phyloP scores from a whole-genome alignment of 2,888 invertebrate species.

The Unio delphinus region DNA sequence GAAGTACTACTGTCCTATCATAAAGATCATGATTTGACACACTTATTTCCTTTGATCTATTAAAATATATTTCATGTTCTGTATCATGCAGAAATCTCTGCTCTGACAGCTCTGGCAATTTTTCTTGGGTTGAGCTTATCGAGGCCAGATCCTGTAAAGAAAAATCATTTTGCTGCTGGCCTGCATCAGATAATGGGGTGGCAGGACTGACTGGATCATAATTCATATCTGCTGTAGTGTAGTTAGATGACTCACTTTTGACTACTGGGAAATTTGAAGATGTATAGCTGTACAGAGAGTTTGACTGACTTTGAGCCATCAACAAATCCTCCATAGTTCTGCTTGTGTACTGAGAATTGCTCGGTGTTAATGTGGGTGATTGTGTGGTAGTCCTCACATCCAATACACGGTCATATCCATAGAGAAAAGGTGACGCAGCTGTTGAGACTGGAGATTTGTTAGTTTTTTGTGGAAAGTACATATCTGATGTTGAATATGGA shows the following conservation, averaged over 20 bases:
- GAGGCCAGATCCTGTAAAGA: constrained; percentile 42
- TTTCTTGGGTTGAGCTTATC: constrained; percentile 35
- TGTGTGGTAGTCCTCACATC: background rate
- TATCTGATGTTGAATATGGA: constrained; percentile 37
- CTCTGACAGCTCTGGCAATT: constrained; percentile 13
- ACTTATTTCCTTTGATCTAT: no score
- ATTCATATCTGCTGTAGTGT: constrained; percentile 37
- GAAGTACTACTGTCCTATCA: no score
- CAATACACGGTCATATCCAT: background rate
- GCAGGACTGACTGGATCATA: constrained; percentile 64
- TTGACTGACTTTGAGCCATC: constrained; percentile 3
- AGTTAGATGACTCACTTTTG: background rate
- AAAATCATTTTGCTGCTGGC: constrained; percentile 28
- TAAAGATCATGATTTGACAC: no score
- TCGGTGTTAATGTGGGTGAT: no score
- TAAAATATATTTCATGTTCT: no score
- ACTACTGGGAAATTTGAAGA: background rate
- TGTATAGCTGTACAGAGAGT: constrained; percentile 1
- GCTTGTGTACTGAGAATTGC: background rate
- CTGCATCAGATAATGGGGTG: constrained; percentile 43
- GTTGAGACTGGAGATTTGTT: constrained; percentile 20
- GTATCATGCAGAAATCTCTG: no score
- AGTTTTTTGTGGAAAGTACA: constrained; percentile 20
- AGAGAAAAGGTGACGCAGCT: background rate
- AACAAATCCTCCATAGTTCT: constrained; percentile 5